Conservation (phyloP, 2,888 invertebrate genomes). For the Dinocampus coccinellae region DNA sequence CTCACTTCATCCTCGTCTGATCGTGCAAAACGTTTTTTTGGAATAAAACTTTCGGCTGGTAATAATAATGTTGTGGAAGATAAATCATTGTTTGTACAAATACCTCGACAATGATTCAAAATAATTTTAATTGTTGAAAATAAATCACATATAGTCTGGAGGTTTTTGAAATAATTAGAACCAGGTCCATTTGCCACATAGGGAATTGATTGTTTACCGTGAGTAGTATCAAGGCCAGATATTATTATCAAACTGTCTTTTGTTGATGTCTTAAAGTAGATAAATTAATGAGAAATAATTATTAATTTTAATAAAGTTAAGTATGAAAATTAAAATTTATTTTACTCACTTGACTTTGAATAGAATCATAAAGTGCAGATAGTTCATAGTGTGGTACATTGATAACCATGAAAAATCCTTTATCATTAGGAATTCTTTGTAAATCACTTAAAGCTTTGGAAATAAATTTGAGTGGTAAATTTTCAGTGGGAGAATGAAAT, state of each 20-base stretch:
- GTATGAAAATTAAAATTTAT: neutral
- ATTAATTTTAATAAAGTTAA: neutral
- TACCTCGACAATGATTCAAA: constrained; percentile 35
- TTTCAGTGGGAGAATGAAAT: constrained; percentile 32
- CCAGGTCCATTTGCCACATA: constrained; percentile 55
- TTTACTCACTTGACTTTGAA: constrained; percentile 50
- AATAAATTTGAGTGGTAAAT: constrained; percentile 43
- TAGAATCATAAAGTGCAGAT: constrained; percentile 39
- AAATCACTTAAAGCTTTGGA: constrained; percentile 48
- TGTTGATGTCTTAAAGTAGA: constrained; percentile 41
- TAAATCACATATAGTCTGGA: constrained; percentile 47
- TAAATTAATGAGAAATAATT: neutral
- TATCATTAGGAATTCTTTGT: constrained; percentile 45
- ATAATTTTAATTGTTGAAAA: constrained; percentile 43
- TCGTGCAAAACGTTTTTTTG: constrained; percentile 36
- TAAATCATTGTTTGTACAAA: constrained; percentile 38
- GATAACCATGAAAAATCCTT: constrained; percentile 54
- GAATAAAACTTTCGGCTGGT: constrained; percentile 14
- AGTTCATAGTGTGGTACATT: constrained; percentile 43
- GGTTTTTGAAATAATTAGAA: constrained; percentile 40
- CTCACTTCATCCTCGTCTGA: constrained; percentile 42
- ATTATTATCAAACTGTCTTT: constrained; percentile 52
- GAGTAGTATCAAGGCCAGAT: constrained; percentile 43
- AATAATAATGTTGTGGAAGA: neutral
- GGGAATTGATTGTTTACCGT: constrained; percentile 38